Percentiles rank a stretch among this genome's conserved stretches.
Conservation (phyloP, 2,113 vertebrate species). For the Sturnus vulgaris region DNA sequence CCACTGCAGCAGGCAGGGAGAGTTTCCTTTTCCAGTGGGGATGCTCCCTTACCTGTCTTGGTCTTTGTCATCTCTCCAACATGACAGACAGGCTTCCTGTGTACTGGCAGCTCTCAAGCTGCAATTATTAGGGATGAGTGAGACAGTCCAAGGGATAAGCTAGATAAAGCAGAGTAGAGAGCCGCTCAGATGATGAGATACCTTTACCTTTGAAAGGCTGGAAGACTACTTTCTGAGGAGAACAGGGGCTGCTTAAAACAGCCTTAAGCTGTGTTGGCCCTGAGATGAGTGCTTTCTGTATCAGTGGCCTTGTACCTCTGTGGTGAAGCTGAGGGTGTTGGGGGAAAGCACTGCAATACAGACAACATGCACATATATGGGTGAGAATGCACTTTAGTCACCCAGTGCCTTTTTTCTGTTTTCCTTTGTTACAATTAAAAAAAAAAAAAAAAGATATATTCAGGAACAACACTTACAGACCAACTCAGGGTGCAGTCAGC, state of each 20-base stretch:
- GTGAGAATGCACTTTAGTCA: background rate
- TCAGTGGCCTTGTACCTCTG: background rate
- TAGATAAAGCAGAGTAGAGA: background rate
- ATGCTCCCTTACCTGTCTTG: background rate
- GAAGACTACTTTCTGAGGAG: background rate
- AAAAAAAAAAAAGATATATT: background rate
- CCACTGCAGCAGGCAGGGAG: background rate
- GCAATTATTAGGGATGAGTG: background rate
- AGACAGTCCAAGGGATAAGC: background rate
- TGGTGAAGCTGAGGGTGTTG: background rate
- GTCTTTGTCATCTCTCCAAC: background rate
- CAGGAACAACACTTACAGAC: background rate
- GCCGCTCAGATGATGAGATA: rapidly evolving
- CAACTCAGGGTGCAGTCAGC: background rate
- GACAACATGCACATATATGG: background rate
- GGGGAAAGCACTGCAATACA: background rate
- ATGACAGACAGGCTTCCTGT: background rate
- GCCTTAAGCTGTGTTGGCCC: background rate
- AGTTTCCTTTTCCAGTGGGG: background rate
- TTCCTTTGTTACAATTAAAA: background rate
- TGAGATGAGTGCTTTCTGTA: background rate
- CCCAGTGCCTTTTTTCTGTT: background rate
- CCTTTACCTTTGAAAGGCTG: background rate
- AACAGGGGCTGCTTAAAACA: background rate
- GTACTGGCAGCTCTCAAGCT: background rate